Evolutionary conservation across 2,888 invertebrate genomes (phyloP), one percentile per base, ranked within the genome.

Genomic region (Idaea dimidiata): DNA sequence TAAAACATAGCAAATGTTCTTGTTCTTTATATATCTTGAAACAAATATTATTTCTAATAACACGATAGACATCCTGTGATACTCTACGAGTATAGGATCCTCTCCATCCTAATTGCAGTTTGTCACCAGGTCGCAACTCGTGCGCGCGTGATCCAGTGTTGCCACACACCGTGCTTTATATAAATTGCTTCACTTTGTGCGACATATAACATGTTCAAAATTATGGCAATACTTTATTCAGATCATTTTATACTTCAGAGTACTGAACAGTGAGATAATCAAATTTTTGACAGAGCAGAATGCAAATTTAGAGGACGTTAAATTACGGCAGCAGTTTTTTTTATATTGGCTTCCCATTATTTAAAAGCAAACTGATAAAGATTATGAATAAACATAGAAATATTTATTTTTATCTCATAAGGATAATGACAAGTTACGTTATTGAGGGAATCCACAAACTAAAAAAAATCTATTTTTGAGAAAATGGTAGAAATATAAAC

Each of bases 141-240:
- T 87, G 89, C 82, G 77, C 74, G 82, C 87, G 88, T 87, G 89
- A 86, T 73, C 71, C 68, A 56, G 71, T 79, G 81, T 79, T 77
- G 86, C 84, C 80, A 82, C 79, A 78, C 77, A 72, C 76, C 74
- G 79, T 82, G 83, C 83, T 84, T 84, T 86, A 85, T 84, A 83
- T 83, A 84, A 85, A 86, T 85, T 83, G 82, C 79, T 73, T 72
- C 72, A 75, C 77, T 79, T 77, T 80, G 78, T 79, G 80, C 74
- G 78, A 79, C 78, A 82, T 82, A 82, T 82, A 80, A 79, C 80
- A 79, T 76, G 77, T 73, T 81, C 81, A 81, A 83, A n/a, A 81
- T 82, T 84, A 80, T 80, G 80, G 78, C 75, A 77, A 74, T 75
- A 79, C 75, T 80, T 77, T 72, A 77, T 74, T 74, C 67, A 62